phyloP scores from a whole-genome alignment of 2,888 invertebrate genomes.

The Unio delphinus region DNA sequence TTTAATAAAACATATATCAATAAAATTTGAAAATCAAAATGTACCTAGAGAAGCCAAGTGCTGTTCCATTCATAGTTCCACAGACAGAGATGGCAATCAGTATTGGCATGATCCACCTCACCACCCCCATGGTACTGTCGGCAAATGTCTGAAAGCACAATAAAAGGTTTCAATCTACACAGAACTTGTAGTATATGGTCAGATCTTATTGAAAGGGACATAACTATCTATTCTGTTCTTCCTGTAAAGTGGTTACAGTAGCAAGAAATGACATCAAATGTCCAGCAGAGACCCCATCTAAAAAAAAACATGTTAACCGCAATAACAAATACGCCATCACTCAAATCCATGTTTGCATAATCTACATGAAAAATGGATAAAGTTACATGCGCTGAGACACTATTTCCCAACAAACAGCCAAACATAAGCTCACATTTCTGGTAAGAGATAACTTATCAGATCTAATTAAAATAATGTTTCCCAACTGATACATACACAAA shows the following conservation, averaged over 20 bases:
- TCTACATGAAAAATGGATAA: too few species aligned
- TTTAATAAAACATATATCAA: too few species aligned
- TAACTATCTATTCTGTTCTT: not conserved
- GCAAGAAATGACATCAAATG: not conserved
- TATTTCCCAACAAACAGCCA: too few species aligned
- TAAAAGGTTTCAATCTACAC: not conserved
- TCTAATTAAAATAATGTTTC: too few species aligned
- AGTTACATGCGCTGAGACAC: too few species aligned
- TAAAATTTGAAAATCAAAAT: too few species aligned
- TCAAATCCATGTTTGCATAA: too few species aligned
- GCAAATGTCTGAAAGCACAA: slow-evolving; percentile 69
- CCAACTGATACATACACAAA: too few species aligned
- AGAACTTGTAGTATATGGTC: not conserved
- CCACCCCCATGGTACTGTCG: slow-evolving; percentile 59
- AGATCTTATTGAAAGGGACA: not conserved
- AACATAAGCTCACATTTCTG: too few species aligned
- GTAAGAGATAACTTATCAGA: too few species aligned
- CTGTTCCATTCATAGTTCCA: slow-evolving; percentile 78
- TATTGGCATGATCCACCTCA: slow-evolving; percentile 67
- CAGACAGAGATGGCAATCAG: slow-evolving; percentile 97
- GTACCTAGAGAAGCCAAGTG: slow-evolving; percentile 68
- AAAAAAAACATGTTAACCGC: not conserved
- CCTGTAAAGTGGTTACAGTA: not conserved
- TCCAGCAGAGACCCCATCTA: not conserved
- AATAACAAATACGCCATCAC: too few species aligned